Percentiles rank a stretch among this genome's conserved stretches.
These are phyloP conservation scores for Meandrusa payeni DNA, from an alignment of 2,888 invertebrate genomes.

Conservation along the genomic window DNA sequence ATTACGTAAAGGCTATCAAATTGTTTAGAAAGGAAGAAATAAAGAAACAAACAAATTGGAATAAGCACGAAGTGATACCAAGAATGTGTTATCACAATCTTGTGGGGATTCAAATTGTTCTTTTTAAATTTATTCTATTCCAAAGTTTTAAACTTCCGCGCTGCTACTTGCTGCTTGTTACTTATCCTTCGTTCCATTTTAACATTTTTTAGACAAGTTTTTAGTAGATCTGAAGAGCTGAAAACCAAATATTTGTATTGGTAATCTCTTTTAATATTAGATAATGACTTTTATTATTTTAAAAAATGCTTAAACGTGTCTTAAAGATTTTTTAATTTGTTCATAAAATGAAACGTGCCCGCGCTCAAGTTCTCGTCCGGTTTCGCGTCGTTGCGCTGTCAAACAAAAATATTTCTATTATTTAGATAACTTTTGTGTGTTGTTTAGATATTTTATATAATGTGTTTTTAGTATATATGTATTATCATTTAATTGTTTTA, in stretches of 20 bases:
- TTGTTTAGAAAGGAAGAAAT: no score
- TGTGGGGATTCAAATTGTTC: no score
- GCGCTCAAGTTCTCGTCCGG: conserved; percentile 43
- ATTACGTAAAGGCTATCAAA: no score
- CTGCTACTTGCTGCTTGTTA: neutral
- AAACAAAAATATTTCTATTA: conserved; percentile 58
- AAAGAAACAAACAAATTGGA: no score
- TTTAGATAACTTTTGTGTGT: conserved; percentile 50
- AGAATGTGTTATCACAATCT: no score
- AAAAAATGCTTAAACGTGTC: neutral
- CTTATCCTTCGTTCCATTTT: neutral
- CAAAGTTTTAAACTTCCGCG: conserved; percentile 26
- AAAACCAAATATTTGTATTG: neutral
- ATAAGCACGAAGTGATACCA: no score
- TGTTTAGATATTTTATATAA: conserved; percentile 37
- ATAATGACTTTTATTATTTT: neutral
- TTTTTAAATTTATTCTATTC: no score
- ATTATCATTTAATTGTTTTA: conserved; percentile 31
- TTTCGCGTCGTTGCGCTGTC: conserved; percentile 61
- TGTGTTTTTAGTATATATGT: conserved; percentile 41
- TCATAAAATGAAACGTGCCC: conserved; percentile 52
- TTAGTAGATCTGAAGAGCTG: neutral
- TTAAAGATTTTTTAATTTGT: conserved; percentile 20
- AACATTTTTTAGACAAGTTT: neutral
- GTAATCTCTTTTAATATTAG: neutral